Evolutionary conservation across 2,888 invertebrate genomes (phyloP), one percentile per base, ranked within the genome.

Genomic region (Lepetodrilus schrolli): DNA sequence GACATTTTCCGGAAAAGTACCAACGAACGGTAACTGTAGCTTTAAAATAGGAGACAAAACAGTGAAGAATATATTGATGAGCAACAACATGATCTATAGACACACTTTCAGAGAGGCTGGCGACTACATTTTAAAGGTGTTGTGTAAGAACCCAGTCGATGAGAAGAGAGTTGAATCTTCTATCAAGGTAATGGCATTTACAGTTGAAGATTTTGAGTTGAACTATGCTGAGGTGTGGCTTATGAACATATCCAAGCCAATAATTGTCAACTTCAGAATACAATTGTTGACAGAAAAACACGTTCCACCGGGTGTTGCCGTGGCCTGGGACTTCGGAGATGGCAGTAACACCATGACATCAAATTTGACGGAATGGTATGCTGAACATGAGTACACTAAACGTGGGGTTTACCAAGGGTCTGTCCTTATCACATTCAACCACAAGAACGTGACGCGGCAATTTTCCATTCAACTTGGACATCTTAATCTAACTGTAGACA

Each of bases 321-420:
- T 48, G 10, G 5, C 13, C 5, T 72, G 72, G 72, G 48, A 72
- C 36, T 72, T 72, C 23, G 66, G 65, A 5, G 72, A 72, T 30
- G 34, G 30, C 4, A 43, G 13, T 20, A n/a, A 20, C 20, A 17
- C 4, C 7, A n/a, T 17, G n/a, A 21, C 13, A 17, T 17, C 30
- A 17, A 13, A 2, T 26, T 47, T 72, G 5, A 43, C 21, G 10
- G 13, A 23, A 13, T 72, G 72, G 72, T 8, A n/a, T 17, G 13
- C 36, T 4, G 17, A 17, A 1, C 72, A 72, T 20, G 23, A 36
- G n/a, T 72, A 43, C 48, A 7, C 26, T 10, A 34, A 30, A 10
- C 38, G 66, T 4, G 72, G 36, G 4, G 20, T 47, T 21, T 72
- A 65, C 36, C 65, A 13, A 13, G 72, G 43, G 1, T 38, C 26